Evolutionary conservation across 2,888 invertebrate genomes (phyloP).

Genomic region (Bruchidius siliquastri): DNA sequence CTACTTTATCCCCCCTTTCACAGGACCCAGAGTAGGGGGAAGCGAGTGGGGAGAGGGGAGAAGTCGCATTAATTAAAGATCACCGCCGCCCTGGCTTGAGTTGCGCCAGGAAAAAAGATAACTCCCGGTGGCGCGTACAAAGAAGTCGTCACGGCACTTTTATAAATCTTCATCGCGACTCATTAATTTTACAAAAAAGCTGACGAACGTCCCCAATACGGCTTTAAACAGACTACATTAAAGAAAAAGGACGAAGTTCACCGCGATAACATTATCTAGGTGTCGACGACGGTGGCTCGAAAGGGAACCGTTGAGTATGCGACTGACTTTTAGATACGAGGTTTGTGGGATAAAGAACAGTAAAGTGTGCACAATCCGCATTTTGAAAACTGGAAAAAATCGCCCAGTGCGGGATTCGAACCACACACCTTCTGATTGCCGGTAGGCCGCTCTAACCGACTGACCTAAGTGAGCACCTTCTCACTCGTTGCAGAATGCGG

Average conservation of each 20-base stretch:
- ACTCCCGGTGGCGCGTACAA: background rate
- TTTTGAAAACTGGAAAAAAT: too few species aligned
- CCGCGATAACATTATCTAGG: background rate
- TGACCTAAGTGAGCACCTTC: too few species aligned
- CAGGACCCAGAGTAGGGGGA: background rate
- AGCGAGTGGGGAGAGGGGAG: background rate
- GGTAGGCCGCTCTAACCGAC: too few species aligned
- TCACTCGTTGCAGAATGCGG: too few species aligned
- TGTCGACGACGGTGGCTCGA: too few species aligned
- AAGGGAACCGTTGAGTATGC: too few species aligned
- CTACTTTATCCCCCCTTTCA: background rate
- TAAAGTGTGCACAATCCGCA: too few species aligned
- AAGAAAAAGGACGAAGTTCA: background rate
- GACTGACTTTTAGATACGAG: too few species aligned
- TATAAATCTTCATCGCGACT: background rate
- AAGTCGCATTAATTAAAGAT: background rate
- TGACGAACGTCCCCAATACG: background rate
- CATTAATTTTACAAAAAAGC: background rate
- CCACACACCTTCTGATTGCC: too few species aligned
- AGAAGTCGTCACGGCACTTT: background rate
- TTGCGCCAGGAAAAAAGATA: background rate
- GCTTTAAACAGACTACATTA: background rate
- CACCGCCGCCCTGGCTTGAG: background rate
- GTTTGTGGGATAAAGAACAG: too few species aligned
- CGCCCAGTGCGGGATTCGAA: too few species aligned